A percentile compares a stretch with the other conserved stretches of the same genome.
These are phyloP conservation scores for Aurelia coerulea DNA, from an alignment of 30 jellyfish, hydroid and myxozoan genomes.

Conservation along the genomic window DNA sequence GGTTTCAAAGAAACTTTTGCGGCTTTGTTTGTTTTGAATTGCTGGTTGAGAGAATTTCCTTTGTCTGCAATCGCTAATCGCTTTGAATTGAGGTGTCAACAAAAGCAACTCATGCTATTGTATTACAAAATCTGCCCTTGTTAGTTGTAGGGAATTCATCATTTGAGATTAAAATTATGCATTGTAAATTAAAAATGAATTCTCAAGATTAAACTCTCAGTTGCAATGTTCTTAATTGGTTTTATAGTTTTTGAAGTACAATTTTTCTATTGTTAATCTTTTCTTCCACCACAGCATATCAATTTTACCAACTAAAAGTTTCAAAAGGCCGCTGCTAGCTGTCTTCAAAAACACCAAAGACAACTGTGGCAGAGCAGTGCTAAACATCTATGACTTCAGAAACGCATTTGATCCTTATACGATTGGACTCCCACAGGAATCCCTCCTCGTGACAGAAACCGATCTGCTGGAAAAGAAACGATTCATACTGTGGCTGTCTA, in stretches of 20 bases:
- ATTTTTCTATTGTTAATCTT: background rate
- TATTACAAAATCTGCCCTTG: too few species aligned
- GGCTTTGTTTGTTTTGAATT: too few species aligned
- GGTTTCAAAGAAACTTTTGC: too few species aligned
- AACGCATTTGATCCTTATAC: constrained; percentile 47
- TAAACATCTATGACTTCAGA: constrained; percentile 39
- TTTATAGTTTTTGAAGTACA: background rate
- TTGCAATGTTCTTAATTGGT: too few species aligned
- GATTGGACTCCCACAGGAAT: constrained; percentile 20
- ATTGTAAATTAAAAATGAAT: too few species aligned
- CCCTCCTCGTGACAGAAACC: constrained; percentile 22
- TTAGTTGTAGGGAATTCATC: too few species aligned
- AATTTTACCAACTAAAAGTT: constrained; percentile 19
- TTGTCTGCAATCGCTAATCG: too few species aligned
- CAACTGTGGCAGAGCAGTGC: constrained; percentile 4
- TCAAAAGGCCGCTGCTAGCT: constrained; percentile 52
- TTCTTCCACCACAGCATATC: constrained; percentile 26
- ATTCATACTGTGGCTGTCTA: constrained; percentile 33
- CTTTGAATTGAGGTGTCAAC: too few species aligned
- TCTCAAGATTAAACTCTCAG: too few species aligned
- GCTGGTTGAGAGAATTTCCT: too few species aligned
- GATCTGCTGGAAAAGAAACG: constrained; percentile 1
- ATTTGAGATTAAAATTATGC: too few species aligned
- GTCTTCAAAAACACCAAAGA: constrained; percentile 31
- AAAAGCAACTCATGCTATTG: too few species aligned